A percentile compares a stretch with the other conserved stretches of the same genome.
phyloP scores from a whole-genome alignment of 2,113 vertebrate genomes.

The Odobenus rosmarus region DNA sequence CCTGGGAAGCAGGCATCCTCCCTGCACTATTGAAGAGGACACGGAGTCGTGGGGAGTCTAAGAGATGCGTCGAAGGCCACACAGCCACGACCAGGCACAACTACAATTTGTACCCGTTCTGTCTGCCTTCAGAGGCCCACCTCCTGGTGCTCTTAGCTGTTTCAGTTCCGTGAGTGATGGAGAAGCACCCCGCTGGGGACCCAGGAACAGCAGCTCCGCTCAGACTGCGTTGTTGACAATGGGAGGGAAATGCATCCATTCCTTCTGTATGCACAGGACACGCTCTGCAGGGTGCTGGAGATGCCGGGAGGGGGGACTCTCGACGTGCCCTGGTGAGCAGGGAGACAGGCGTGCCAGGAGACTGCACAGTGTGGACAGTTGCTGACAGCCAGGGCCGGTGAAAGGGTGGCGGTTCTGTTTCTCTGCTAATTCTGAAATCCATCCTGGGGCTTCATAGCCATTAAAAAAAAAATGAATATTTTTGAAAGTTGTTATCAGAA shows the following conservation, averaged over 20 bases:
- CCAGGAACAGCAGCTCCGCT: rapidly evolving
- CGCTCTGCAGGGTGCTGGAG: background rate
- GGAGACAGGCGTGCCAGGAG: background rate
- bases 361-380: rapidly evolving
- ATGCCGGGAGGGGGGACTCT: background rate
- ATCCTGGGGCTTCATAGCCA: background rate
- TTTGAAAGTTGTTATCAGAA: background rate
- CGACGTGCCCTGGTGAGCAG: background rate
- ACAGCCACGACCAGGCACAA: background rate
- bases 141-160: background rate
- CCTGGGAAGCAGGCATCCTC: background rate
- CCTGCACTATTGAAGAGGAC: background rate
- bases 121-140: rapidly evolving
- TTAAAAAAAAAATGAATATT: background rate
- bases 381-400: rapidly evolving
- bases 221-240: rapidly evolving
- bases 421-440: background rate
- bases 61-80: background rate
- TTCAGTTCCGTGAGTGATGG: background rate
- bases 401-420: rapidly evolving
- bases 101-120: rapidly evolving
- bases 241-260: rapidly evolving
- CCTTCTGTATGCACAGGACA: rapidly evolving
- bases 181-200: background rate
- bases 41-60: background rate